These are phyloP conservation scores for Prionchulus punctatus DNA, from an alignment of 2,888 invertebrate genomes.

Conservation along the genomic window DNA sequence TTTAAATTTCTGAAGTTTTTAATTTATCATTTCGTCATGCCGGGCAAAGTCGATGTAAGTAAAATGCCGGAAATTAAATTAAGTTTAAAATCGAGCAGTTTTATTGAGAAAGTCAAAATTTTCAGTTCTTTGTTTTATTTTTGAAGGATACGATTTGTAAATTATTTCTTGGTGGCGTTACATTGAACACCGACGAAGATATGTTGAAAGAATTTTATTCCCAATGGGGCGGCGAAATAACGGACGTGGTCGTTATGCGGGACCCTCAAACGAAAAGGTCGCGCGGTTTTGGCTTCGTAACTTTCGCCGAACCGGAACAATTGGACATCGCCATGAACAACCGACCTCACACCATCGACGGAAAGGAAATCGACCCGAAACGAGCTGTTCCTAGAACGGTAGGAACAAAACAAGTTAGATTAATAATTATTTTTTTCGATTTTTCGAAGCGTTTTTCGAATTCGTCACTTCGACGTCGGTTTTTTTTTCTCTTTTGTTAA, in stretches of 20 bases:
- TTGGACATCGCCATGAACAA: slow-evolving; percentile 79
- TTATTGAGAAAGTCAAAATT: too few species aligned
- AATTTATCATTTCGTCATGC: too few species aligned
- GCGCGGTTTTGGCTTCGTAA: slow-evolving; percentile 93
- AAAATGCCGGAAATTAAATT: too few species aligned
- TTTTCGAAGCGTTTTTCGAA: too few species aligned
- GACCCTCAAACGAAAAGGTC: slow-evolving; percentile 85
- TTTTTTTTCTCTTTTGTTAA: too few species aligned
- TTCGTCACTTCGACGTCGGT: too few species aligned
- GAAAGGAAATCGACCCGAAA: slow-evolving; percentile 86
- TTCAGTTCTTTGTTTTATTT: too few species aligned
- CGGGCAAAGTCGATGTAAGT: too few species aligned
- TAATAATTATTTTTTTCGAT: background rate
- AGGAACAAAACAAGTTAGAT: slow-evolving; percentile 11
- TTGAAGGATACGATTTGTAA: too few species aligned
- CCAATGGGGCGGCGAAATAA: slow-evolving; percentile 85
- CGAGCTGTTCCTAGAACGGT: slow-evolving; percentile 72
- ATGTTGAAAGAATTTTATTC: slow-evolving; percentile 78
- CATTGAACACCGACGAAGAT: slow-evolving; percentile 83
- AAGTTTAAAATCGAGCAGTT: too few species aligned
- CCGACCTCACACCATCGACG: slow-evolving; percentile 76
- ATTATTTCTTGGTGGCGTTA: slow-evolving; percentile 82
- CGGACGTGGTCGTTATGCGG: slow-evolving; percentile 88
- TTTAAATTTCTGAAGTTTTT: too few species aligned
- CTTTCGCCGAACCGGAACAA: slow-evolving; percentile 78